Conservation (phyloP, 2,113 vertebrate genomes). For the Leptocoma aspasia region DNA sequence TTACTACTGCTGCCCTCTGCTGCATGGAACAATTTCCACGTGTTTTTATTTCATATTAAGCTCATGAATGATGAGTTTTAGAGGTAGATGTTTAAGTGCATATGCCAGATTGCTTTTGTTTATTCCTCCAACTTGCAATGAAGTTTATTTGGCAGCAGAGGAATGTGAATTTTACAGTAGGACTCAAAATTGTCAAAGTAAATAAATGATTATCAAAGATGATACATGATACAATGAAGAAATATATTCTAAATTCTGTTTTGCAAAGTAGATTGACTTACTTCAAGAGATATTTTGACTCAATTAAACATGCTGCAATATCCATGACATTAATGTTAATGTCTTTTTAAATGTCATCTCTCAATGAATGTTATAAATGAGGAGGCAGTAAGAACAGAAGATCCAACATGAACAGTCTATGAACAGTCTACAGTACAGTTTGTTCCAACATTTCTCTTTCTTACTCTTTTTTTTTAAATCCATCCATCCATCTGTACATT, state of each 20-base stretch:
- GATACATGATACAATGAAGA: not conserved
- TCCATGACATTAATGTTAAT: not conserved
- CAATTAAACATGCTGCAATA: not conserved
- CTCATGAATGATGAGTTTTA: not conserved
- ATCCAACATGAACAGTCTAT: not conserved
- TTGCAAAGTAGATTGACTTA: not conserved
- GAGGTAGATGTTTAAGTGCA: not conserved
- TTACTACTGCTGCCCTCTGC: slow-evolving; percentile 46
- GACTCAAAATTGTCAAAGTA: not conserved
- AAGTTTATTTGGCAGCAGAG: not conserved
- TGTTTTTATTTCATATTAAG: not conserved
- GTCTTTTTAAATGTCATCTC: slow-evolving; percentile 2
- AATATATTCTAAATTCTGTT: not conserved
- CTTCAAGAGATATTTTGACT: not conserved
- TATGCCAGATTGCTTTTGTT: not conserved
- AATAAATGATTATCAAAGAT: not conserved
- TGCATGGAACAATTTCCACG: not conserved
- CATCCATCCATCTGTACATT: not conserved
- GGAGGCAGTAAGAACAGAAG: not conserved
- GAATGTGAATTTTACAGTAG: not conserved
- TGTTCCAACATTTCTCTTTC: not conserved
- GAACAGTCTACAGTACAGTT: not conserved
- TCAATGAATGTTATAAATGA: not conserved
- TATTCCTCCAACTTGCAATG: not conserved
- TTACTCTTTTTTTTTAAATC: not conserved